Conservation (phyloP, 2,113 vertebrate genomes). For the Tupaia tana region DNA sequence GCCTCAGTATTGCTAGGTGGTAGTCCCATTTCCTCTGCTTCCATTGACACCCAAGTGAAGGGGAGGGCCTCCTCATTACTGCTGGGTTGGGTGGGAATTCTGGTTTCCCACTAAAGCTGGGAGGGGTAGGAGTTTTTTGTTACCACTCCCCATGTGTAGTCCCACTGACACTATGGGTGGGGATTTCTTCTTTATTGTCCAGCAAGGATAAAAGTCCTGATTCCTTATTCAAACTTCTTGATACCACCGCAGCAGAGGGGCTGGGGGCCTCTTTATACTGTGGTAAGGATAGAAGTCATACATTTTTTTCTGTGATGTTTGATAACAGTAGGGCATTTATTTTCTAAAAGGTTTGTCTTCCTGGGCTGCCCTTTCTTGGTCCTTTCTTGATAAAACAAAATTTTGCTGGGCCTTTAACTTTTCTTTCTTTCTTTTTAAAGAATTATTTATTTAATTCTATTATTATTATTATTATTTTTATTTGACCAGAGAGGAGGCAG, state of each 20-base stretch:
- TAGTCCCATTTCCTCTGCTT: slow-evolving; percentile 25
- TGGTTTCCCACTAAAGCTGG: neutral
- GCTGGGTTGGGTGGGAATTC: neutral
- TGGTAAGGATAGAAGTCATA: neutral
- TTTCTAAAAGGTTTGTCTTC: slow-evolving; percentile 48
- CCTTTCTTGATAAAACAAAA: neutral
- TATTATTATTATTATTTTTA: no score
- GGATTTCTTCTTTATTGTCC: neutral
- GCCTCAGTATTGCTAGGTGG: neutral
- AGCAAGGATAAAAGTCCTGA: neutral
- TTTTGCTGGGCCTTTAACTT: neutral
- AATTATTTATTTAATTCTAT: no score
- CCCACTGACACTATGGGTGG: neutral
- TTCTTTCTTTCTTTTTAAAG: no score
- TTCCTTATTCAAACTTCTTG: neutral
- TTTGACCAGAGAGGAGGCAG: no score
- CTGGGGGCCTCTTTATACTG: neutral
- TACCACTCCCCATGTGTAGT: neutral
- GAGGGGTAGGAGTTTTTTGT: neutral
- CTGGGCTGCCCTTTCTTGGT: neutral
- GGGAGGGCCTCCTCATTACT: neutral
- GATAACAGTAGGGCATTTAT: neutral
- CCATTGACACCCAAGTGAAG: neutral
- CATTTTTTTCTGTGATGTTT: neutral
- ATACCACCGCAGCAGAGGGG: neutral